These are phyloP conservation scores for Anhinga rufa DNA, from an alignment of 2,113 vertebrate genomes.

Conservation along the genomic window DNA sequence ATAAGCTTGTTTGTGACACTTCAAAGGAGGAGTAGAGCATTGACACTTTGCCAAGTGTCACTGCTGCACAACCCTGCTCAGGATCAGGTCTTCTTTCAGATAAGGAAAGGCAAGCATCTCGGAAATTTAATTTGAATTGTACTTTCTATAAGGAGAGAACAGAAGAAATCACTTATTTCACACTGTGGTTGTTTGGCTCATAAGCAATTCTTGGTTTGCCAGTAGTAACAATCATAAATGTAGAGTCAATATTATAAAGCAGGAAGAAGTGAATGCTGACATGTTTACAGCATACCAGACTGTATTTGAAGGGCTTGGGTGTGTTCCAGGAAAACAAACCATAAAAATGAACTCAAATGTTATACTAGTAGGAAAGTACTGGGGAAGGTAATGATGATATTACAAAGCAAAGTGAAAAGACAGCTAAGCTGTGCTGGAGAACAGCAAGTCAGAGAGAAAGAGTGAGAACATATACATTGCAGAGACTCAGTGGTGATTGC, in stretches of 20 bases:
- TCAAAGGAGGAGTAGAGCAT: background rate
- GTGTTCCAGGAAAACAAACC: slow-evolving; percentile 55
- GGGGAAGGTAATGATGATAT: background rate
- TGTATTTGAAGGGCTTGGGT: slow-evolving; percentile 39
- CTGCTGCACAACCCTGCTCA: background rate
- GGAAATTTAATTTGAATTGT: background rate
- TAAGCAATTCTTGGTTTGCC: slow-evolving; percentile 30
- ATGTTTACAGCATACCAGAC: slow-evolving; percentile 57
- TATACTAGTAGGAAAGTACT: background rate
- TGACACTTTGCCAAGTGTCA: background rate
- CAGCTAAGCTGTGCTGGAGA: background rate
- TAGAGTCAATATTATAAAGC: slow-evolving; percentile 56
- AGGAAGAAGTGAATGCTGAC: slow-evolving; percentile 40
- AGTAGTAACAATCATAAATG: slow-evolving; percentile 52
- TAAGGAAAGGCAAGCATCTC: background rate
- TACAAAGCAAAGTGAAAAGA: background rate
- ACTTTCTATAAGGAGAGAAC: background rate
- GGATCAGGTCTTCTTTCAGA: background rate
- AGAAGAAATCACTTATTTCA: slow-evolving; percentile 20
- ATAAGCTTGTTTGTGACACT: background rate
- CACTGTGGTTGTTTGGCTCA: background rate
- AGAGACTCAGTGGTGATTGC: background rate
- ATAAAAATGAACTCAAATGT: slow-evolving; percentile 39
- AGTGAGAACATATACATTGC: background rate
- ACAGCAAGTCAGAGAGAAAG: background rate